phyloP scores from a whole-genome alignment of 2,888 invertebrate genomes.

The Muschampia plurimacula region DNA sequence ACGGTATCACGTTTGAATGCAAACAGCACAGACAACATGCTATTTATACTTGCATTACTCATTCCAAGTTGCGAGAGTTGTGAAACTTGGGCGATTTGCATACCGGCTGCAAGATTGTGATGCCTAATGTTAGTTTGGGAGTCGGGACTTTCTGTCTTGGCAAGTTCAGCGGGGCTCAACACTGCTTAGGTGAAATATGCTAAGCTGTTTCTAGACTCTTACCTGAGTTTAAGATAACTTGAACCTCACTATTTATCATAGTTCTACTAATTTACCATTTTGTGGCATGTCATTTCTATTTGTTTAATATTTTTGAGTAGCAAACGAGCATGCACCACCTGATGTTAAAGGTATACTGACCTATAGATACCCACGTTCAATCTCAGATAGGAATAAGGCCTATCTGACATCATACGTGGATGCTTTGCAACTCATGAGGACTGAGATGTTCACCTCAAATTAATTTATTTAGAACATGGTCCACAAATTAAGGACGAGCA shows the following conservation, averaged over 20 bases:
- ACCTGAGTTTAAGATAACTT: neutral
- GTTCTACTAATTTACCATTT: too few relatives aligned
- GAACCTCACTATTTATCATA: neutral
- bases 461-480: too few relatives aligned
- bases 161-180: conserved; percentile 11
- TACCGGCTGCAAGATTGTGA: conserved; percentile 39
- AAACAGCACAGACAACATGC: conserved; percentile 15
- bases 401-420: too few relatives aligned
- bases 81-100: conserved; percentile 41
- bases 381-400: too few relatives aligned
- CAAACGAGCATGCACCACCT: too few relatives aligned
- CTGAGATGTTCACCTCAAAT: too few relatives aligned
- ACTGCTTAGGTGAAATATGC: conserved; percentile 5
- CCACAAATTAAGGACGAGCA: too few relatives aligned
- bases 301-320: too few relatives aligned
- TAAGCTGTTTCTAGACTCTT: neutral
- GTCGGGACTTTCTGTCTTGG: conserved; percentile 18
- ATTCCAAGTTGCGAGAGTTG: conserved; percentile 35
- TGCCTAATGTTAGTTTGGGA: conserved; percentile 37
- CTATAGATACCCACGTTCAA: too few relatives aligned
- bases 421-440: too few relatives aligned
- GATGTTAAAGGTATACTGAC: too few relatives aligned
- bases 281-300: too few relatives aligned
- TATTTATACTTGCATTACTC: conserved; percentile 42
- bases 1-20: conserved; percentile 24